Evolutionary conservation across 2,113 vertebrate genomes (phyloP).

Genomic region (Epinephelus lanceolatus): DNA sequence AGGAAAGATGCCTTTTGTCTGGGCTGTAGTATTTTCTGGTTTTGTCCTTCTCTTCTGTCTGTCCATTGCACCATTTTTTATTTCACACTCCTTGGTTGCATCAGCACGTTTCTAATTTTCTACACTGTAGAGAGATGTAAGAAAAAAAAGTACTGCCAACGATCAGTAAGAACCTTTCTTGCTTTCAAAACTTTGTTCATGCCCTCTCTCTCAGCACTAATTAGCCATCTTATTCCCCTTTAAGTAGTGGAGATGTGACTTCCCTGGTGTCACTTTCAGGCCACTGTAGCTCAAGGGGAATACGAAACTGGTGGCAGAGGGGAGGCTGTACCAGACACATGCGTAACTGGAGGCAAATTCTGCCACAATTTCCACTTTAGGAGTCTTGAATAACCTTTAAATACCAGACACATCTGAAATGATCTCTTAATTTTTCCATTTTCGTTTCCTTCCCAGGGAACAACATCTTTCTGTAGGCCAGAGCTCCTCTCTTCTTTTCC

Average conservation of each 20-base stretch:
- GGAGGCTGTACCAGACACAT: not conserved
- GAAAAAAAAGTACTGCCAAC: not conserved
- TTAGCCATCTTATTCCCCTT: not conserved
- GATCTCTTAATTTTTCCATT: conserved; percentile 1
- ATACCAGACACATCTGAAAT: conserved; percentile 12
- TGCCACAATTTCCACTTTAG: not conserved
- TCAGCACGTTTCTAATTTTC: not conserved
- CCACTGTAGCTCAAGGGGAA: conserved; percentile 5
- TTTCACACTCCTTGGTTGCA: not conserved
- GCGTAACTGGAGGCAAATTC: not conserved
- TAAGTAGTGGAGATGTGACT: not conserved
- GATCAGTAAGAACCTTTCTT: conserved; percentile 2
- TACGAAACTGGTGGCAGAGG: not conserved
- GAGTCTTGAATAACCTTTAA: conserved; percentile 20
- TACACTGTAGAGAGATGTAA: not conserved
- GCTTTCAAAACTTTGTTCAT: not conserved
- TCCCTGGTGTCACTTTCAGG: conserved; percentile 1
- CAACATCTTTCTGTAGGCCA: not conserved
- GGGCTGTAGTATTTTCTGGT: not conserved
- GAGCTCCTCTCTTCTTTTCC: not conserved
- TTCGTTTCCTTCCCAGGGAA: not conserved
- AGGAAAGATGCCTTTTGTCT: conserved; percentile 11
- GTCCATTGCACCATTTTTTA: not conserved
- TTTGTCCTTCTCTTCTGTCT: not conserved
- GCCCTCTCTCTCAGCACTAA: not conserved